phyloP scores from a whole-genome alignment of 2,888 invertebrate genomes.

The Priocnemis perturbator region DNA sequence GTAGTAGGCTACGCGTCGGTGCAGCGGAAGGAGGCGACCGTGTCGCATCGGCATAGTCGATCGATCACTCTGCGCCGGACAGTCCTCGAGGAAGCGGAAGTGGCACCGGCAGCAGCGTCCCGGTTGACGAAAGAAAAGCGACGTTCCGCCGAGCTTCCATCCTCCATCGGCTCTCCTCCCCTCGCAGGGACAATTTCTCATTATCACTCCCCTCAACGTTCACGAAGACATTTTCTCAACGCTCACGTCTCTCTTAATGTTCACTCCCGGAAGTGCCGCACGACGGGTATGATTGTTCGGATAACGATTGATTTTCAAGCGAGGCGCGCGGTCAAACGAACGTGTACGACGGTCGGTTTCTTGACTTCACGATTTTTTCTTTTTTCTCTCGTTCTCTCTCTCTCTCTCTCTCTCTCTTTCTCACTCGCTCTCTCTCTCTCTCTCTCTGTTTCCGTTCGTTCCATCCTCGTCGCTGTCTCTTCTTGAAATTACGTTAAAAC shows the following conservation, averaged over 20 bases:
- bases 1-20: not conserved
- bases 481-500: not conserved
- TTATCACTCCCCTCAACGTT: not conserved
- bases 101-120: slow-evolving; percentile 61
- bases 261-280: not conserved
- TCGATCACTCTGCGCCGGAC: slow-evolving; percentile 33
- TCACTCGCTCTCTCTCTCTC: not conserved
- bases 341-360: not conserved
- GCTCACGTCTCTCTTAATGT: not conserved
- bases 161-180: slow-evolving; percentile 15
- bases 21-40: slow-evolving; percentile 17
- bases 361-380: not conserved
- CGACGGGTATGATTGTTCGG: not conserved
- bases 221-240: not conserved
- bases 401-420: not conserved
- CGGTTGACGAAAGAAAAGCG: slow-evolving; percentile 75
- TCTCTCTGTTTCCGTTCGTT: not conserved
- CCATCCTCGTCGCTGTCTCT: not conserved
- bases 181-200: not conserved
- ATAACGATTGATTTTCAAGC: not conserved
- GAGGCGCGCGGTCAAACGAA: not conserved
- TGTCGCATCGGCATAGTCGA: not conserved
- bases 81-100: slow-evolving; percentile 60
- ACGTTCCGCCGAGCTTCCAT: slow-evolving; percentile 69
- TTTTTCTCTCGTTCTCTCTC: too few species aligned